phyloP scores from a whole-genome alignment of 2,888 invertebrate species.

The Neocrepidodera transversa region DNA sequence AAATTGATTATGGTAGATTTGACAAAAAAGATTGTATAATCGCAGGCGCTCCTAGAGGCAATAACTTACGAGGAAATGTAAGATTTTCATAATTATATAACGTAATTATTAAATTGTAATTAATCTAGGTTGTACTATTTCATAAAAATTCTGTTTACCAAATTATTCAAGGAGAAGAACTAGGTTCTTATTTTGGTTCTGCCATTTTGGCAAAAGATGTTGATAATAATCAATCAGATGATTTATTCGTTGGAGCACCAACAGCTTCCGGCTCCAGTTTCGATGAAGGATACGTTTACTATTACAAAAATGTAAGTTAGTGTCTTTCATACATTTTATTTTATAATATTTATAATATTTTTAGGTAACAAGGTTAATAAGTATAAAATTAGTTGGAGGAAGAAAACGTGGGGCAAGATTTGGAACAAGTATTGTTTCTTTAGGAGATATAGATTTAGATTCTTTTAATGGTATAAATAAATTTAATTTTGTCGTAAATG shows the following conservation, averaged over 20 bases:
- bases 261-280: constrained; percentile 57
- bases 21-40: constrained; percentile 57
- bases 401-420: constrained; percentile 42
- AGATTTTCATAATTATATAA: constrained; percentile 12
- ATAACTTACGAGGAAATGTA: constrained; percentile 53
- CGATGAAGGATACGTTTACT: constrained; percentile 70
- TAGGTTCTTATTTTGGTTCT: constrained; percentile 72
- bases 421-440: constrained; percentile 41
- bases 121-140: constrained; percentile 38
- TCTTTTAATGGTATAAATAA: constrained; percentile 39
- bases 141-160: constrained; percentile 14
- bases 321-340: constrained; percentile 4
- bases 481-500: not conserved
- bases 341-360: not conserved
- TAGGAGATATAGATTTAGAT: constrained; percentile 48
- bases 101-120: too few species aligned
- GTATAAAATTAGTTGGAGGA: constrained; percentile 37
- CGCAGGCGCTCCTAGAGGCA: constrained; percentile 65
- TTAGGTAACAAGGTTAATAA: not conserved
- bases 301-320: constrained; percentile 58
- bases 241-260: constrained; percentile 72
- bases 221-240: constrained; percentile 66
- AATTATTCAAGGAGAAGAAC: constrained; percentile 51
- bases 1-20: constrained; percentile 33
- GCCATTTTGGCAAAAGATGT: constrained; percentile 66